phyloP scores from a whole-genome alignment of 2,113 vertebrate genomes.

The Gymnarchus niloticus region DNA sequence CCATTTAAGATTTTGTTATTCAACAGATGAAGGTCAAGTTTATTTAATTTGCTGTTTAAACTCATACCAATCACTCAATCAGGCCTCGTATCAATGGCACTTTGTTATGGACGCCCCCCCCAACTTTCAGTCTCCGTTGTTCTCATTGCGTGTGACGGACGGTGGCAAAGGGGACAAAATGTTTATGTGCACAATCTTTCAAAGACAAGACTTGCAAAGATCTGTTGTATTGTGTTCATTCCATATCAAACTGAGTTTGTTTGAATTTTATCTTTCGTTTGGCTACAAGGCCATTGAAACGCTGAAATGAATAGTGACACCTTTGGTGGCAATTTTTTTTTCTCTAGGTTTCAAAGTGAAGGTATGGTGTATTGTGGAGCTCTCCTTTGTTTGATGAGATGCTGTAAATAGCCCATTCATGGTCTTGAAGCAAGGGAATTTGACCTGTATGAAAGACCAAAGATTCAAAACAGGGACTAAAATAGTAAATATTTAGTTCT shows the following conservation, averaged over 20 bases:
- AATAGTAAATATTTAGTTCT: slow-evolving; percentile 3
- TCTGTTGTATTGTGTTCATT: not conserved
- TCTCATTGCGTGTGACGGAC: not conserved
- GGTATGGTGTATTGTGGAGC: not conserved
- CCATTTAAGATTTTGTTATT: slow-evolving; percentile 1
- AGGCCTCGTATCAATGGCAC: not conserved
- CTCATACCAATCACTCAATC: not conserved
- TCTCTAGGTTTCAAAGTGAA: too few relatives aligned
- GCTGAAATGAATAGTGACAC: not conserved
- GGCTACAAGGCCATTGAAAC: not conserved
- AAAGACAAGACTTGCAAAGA: slow-evolving; percentile 5
- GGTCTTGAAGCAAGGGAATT: not conserved
- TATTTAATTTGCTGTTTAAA: slow-evolving; percentile 9
- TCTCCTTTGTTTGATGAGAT: not conserved
- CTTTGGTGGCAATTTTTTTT: too few relatives aligned
- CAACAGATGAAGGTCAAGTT: not conserved
- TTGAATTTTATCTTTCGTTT: not conserved
- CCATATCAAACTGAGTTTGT: not conserved
- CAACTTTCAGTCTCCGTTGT: not conserved
- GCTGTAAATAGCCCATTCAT: not conserved
- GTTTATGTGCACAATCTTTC: slow-evolving; percentile 9
- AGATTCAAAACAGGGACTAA: not conserved
- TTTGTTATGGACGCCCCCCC: not conserved
- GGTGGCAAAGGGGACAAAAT: slow-evolving; percentile 5
- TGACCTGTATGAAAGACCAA: not conserved